phyloP scores from a whole-genome alignment of 2,888 invertebrate species.

The Tenthredo amoena region DNA sequence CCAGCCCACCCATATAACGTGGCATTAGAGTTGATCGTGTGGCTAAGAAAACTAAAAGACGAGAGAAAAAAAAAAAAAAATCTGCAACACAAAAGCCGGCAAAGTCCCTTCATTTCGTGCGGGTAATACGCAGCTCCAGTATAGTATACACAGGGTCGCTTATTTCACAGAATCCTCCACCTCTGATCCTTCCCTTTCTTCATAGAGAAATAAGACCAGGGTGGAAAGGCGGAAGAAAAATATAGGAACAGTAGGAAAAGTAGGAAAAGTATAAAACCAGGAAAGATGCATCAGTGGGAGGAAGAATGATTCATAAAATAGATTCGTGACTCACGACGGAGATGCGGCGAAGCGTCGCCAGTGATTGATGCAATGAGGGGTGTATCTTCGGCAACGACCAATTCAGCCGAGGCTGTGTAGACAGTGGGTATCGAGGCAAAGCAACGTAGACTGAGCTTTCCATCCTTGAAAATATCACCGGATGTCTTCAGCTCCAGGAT shows the following conservation, averaged over 20 bases:
- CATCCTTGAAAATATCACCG: constrained; percentile 70
- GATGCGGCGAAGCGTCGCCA: constrained; percentile 73
- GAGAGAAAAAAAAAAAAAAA: constrained; percentile 1
- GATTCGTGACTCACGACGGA: constrained; percentile 38
- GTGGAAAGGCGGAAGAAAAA: not conserved
- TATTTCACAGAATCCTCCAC: constrained; percentile 25
- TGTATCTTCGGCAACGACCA: constrained; percentile 71
- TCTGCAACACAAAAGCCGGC: constrained; percentile 17
- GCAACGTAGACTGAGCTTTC: constrained; percentile 70
- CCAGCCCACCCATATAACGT: not conserved
- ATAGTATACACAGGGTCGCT: constrained; percentile 8
- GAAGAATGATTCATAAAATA: constrained; percentile 13
- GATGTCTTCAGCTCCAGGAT: constrained; percentile 69
- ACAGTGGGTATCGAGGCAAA: constrained; percentile 70
- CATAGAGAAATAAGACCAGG: not conserved
- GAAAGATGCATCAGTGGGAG: not conserved
- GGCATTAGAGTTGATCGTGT: constrained; percentile 28
- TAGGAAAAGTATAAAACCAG: not conserved
- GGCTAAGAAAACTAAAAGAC: constrained; percentile 22
- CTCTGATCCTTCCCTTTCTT: constrained; percentile 13
- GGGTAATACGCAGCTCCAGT: constrained; percentile 24
- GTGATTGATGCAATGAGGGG: constrained; percentile 74
- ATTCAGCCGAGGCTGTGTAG: constrained; percentile 70
- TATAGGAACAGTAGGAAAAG: not conserved
- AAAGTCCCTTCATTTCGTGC: constrained; percentile 35